A percentile compares a stretch with the other conserved stretches of the same genome.
Evolutionary conservation across 2,797 vertebrate species (phyloP).

Genomic region (Peromyscus nudipes): DNA sequence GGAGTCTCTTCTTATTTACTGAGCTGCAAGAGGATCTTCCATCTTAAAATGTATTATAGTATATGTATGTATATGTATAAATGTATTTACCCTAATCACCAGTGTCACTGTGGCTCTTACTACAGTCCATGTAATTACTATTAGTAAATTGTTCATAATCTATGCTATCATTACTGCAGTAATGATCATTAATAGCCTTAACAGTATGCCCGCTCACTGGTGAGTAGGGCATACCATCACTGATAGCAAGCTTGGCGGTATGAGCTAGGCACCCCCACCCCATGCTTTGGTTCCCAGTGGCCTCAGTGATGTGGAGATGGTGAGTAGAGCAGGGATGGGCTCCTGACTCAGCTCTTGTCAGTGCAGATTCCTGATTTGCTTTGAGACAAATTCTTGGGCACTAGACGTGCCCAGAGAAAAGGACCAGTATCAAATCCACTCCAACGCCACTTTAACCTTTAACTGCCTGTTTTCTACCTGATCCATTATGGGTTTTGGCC

Average conservation of each 20-base stretch:
- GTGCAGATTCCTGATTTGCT: not conserved
- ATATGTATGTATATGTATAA: no score
- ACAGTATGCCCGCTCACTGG: not conserved
- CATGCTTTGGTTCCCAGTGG: not conserved
- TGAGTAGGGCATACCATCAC: not conserved
- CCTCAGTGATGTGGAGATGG: not conserved
- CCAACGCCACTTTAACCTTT: not conserved
- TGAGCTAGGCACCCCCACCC: not conserved
- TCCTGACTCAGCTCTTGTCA: not conserved
- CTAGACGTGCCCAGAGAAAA: not conserved
- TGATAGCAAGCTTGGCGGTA: not conserved
- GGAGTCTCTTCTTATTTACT: not conserved
- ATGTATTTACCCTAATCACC: not conserved
- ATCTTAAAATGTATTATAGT: not conserved
- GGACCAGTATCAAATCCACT: not conserved
- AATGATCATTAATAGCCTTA: not conserved
- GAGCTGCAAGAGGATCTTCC: not conserved
- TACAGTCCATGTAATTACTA: not conserved
- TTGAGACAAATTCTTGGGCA: not conserved
- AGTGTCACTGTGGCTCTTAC: not conserved
- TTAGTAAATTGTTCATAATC: conserved; percentile 15
- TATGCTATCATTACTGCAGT: not conserved
- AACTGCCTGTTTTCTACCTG: not conserved
- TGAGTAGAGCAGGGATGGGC: not conserved
- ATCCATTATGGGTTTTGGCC: not conserved